These are phyloP conservation scores for Vanessa tameamea DNA, from an alignment of 1,140 invertebrate species.

Conservation along the genomic window DNA sequence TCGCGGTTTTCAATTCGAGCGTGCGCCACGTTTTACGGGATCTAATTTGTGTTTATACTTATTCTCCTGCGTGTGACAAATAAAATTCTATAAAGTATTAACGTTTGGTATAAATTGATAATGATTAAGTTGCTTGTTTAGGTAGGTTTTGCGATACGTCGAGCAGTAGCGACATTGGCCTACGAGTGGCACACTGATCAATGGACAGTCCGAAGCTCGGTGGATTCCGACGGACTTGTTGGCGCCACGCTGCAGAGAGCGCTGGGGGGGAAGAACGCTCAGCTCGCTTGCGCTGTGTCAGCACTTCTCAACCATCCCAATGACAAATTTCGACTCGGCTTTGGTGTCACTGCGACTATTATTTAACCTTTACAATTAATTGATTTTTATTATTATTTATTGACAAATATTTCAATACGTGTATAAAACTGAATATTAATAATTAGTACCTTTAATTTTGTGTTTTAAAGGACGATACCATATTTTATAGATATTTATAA, in stretches of 20 bases:
- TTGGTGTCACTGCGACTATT: constrained; percentile 67
- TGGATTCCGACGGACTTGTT: constrained; percentile 70
- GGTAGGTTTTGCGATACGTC: constrained; percentile 67
- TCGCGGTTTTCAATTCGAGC: too few species aligned
- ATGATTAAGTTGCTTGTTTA: constrained; percentile 26
- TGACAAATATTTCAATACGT: too few species aligned
- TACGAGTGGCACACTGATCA: constrained; percentile 67
- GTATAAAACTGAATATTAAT: too few species aligned
- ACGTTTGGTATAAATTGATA: not conserved
- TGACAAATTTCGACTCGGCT: constrained; percentile 70
- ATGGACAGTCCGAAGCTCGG: constrained; percentile 66
- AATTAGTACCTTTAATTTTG: too few species aligned
- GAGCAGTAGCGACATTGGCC: constrained; percentile 65
- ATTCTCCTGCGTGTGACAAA: too few species aligned
- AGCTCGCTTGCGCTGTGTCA: constrained; percentile 65
- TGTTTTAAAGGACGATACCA: too few species aligned
- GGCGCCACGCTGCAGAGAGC: constrained; percentile 65
- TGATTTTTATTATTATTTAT: not conserved
- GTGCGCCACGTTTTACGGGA: too few species aligned
- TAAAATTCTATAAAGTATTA: too few species aligned
- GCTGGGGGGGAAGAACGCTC: constrained; percentile 60
- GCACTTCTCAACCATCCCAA: constrained; percentile 75
- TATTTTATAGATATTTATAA: too few species aligned
- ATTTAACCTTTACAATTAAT: constrained; percentile 25
- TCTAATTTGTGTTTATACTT: too few species aligned